Evolutionary conservation across 2,888 invertebrate genomes (phyloP).

Genomic region (Metallyticus violacea): DNA sequence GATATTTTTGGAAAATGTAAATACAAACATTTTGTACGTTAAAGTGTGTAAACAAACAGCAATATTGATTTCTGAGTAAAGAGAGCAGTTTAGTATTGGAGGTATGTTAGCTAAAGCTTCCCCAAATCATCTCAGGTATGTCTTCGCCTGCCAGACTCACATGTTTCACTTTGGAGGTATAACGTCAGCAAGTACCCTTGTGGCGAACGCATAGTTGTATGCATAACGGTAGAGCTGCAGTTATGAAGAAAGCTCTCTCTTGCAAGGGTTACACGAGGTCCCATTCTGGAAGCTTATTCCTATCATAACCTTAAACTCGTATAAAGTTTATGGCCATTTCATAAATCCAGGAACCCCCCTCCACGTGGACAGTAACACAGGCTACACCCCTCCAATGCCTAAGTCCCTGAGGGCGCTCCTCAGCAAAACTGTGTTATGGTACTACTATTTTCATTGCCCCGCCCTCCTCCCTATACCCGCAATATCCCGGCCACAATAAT

Average conservation of each 20-base stretch:
- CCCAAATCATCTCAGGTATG: too few relatives aligned
- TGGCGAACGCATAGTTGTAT: not conserved
- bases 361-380: not conserved
- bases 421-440: not conserved
- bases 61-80: too few relatives aligned
- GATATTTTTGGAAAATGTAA: too few relatives aligned
- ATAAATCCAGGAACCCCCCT: slow-evolving; percentile 37
- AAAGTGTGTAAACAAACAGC: too few relatives aligned
- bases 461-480: not conserved
- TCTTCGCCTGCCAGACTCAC: too few relatives aligned
- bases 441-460: not conserved
- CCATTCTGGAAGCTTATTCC: not conserved
- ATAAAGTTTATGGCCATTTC: slow-evolving; percentile 44
- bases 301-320: slow-evolving; percentile 35
- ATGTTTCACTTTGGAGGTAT: too few relatives aligned
- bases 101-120: too few relatives aligned
- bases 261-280: not conserved
- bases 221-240: not conserved
- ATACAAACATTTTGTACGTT: too few relatives aligned
- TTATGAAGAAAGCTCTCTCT: not conserved
- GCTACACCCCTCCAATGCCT: not conserved
- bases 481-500: not conserved
- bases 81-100: too few relatives aligned
- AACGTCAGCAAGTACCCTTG: too few relatives aligned
- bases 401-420: not conserved